phyloP scores from a whole-genome alignment of 2,113 vertebrate genomes.

The Uropsilus gracilis region DNA sequence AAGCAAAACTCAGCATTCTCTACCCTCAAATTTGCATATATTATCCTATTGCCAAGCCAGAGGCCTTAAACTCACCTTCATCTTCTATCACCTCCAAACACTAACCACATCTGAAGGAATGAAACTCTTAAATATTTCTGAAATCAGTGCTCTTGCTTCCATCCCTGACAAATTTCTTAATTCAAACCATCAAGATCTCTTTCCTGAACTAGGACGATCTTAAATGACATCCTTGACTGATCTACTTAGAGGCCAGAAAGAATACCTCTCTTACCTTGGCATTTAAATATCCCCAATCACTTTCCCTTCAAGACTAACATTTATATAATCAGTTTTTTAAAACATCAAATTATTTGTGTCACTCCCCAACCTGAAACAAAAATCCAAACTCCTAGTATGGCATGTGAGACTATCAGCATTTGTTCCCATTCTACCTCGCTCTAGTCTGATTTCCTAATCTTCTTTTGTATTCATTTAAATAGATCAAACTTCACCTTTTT shows the following conservation, averaged over 20 bases:
- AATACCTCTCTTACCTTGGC: background rate
- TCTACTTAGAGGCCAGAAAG: background rate
- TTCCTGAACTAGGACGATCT: background rate
- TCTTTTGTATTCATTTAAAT: background rate
- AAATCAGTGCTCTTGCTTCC: background rate
- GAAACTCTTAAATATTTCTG: background rate
- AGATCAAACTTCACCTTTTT: conserved; percentile 15
- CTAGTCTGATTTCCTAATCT: background rate
- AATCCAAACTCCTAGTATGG: background rate
- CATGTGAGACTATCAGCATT: background rate
- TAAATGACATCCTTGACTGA: background rate
- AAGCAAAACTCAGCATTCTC: background rate
- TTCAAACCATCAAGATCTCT: background rate
- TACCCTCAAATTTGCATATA: background rate
- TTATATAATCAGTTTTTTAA: conserved; percentile 13
- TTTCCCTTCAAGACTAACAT: background rate
- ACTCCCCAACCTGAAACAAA: background rate
- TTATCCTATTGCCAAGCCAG: background rate
- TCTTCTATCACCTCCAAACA: background rate
- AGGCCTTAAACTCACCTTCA: background rate
- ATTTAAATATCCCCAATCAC: background rate
- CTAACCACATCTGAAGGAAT: background rate
- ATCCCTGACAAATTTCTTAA: conserved; percentile 22
- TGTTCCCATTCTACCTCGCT: background rate
- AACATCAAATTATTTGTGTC: background rate